A percentile compares a stretch with the other conserved stretches of the same genome.
These are phyloP conservation scores for Rhinophrynus dorsalis DNA, from an alignment of 2,797 vertebrate species.

Conservation along the genomic window DNA sequence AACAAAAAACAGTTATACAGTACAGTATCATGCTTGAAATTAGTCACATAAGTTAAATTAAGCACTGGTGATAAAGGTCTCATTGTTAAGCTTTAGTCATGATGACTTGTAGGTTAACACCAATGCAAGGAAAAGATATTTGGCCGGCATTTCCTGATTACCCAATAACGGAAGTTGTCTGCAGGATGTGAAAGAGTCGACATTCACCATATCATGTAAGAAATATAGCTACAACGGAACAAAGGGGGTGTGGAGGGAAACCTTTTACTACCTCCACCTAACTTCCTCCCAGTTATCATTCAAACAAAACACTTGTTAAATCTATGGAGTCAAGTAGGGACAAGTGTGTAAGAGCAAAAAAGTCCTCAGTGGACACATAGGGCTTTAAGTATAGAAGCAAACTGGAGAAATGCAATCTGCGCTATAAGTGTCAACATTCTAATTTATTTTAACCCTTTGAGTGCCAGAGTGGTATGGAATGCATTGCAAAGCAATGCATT, in stretches of 20 bases:
- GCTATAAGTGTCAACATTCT: no score
- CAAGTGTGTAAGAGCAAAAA: neutral
- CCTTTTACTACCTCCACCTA: constrained; percentile 62
- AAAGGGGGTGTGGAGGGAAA: constrained; percentile 54
- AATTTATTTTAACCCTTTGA: no score
- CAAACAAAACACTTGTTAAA: constrained; percentile 45
- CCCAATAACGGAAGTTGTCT: constrained; percentile 69
- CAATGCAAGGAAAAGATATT: constrained; percentile 50
- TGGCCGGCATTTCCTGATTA: constrained; percentile 62
- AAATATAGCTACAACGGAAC: constrained; percentile 63
- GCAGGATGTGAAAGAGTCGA: constrained; percentile 69
- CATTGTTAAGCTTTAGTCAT: constrained; percentile 17
- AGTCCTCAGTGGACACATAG: neutral
- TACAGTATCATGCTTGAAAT: neutral
- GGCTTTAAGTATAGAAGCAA: no score
- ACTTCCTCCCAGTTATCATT: constrained; percentile 33
- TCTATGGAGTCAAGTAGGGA: constrained; percentile 30
- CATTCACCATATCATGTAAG: constrained; percentile 54
- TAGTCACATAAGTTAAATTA: neutral
- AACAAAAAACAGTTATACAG: neutral
- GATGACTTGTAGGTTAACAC: constrained; percentile 48
- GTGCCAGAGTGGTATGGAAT: no score
- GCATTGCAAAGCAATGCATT: no score
- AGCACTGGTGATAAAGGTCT: neutral
- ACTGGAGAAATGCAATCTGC: no score